phyloP scores from a whole-genome alignment of 1,140 invertebrate genomes.

The Cotesia chilonis region DNA sequence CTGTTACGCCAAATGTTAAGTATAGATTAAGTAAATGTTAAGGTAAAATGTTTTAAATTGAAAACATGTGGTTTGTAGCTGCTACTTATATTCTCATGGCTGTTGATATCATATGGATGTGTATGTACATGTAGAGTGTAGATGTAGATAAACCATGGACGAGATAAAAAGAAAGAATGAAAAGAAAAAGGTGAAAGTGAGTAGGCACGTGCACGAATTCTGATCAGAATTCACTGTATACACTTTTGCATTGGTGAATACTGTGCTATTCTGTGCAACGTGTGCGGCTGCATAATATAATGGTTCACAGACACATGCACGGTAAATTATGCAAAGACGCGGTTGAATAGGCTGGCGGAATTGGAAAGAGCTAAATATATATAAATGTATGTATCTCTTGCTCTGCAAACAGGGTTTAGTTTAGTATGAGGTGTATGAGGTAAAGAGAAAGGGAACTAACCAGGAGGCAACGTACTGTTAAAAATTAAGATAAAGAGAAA shows the following conservation, averaged over 20 bases:
- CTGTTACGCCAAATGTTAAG: no score
- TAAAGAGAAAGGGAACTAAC: constrained; percentile 7
- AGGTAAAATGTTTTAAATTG: no score
- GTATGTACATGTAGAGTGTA: no score
- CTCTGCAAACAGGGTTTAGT: no score
- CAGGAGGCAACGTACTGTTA: neutral
- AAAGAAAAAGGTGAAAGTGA: neutral
- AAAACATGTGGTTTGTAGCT: no score
- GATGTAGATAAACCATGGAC: neutral
- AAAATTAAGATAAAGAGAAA: constrained; percentile 9
- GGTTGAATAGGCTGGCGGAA: constrained; percentile 16
- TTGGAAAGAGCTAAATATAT: constrained; percentile 7
- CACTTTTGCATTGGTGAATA: neutral
- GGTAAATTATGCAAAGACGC: constrained; percentile 13
- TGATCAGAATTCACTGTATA: neutral
- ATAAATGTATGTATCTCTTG: neutral
- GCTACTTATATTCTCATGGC: no score
- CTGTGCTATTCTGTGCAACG: neutral
- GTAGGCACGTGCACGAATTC: constrained; percentile 17
- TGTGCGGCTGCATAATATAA: constrained; percentile 7
- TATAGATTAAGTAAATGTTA: no score
- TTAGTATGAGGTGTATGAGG: neutral
- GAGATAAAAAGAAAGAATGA: constrained; percentile 5
- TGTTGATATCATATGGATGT: no score
- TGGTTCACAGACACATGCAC: constrained; percentile 8